A percentile compares a stretch with the other conserved stretches of the same genome.
Evolutionary conservation across 2,797 vertebrate species (phyloP).

Genomic region (Siniperca obscura): DNA sequence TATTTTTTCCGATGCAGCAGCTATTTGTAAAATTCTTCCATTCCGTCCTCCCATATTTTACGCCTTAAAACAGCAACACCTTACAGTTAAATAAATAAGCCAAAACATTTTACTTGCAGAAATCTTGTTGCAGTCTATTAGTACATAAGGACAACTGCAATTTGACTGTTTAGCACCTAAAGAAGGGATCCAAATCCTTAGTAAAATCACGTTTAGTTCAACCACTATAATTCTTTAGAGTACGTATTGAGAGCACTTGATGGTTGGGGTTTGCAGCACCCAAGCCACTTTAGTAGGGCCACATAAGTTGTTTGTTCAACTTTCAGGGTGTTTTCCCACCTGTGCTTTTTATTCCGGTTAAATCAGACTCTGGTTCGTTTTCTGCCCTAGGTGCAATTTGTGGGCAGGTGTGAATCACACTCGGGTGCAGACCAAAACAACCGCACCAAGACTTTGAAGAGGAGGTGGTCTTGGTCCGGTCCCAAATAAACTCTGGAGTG

Average conservation of each 20-base stretch:
- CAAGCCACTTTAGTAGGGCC: neutral
- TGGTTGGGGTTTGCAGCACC: neutral
- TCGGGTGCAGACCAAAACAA: too few species aligned
- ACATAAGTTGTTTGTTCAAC: neutral
- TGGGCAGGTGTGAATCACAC: too few species aligned
- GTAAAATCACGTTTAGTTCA: neutral
- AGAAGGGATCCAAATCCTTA: neutral
- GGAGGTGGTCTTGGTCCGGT: too few species aligned
- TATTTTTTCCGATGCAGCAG: neutral
- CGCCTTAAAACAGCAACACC: neutral
- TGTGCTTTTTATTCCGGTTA: too few species aligned
- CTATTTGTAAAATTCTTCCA: neutral
- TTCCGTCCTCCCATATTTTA: neutral
- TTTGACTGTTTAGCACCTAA: neutral
- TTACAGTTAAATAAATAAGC: neutral
- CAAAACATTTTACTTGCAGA: neutral
- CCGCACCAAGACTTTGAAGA: too few species aligned
- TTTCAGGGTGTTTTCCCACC: neutral
- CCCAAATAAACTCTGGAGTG: too few species aligned
- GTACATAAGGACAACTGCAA: neutral
- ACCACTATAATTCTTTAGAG: neutral
- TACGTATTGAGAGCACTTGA: neutral
- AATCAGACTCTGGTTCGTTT: too few species aligned
- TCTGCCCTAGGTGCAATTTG: too few species aligned
- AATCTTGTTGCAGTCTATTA: neutral